These are phyloP conservation scores for Nomada ruficornis DNA, from an alignment of 2,888 invertebrate genomes.

Conservation along the genomic window DNA sequence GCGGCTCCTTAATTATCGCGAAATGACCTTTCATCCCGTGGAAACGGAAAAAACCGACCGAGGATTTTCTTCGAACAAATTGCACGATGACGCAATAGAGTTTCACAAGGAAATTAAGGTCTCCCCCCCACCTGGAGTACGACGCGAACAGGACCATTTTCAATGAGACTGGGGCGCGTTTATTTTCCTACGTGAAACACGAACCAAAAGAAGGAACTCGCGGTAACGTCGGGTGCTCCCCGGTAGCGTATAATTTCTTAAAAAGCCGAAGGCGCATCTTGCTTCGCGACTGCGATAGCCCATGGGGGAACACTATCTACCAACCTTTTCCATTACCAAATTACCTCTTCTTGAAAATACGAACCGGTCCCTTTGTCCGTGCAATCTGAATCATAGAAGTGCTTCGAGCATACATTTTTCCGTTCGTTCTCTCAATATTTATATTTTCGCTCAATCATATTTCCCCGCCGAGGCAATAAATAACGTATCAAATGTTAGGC, in stretches of 20 bases:
- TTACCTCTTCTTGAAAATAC: slow-evolving; percentile 69
- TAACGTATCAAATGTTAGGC: background rate
- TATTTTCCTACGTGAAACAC: slow-evolving; percentile 3
- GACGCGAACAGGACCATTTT: background rate
- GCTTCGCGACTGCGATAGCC: slow-evolving; percentile 30
- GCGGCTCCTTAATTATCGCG: slow-evolving; percentile 38
- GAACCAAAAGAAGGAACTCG: slow-evolving; percentile 5
- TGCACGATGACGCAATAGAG: slow-evolving; percentile 3
- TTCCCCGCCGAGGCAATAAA: background rate
- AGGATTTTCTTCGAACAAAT: slow-evolving; percentile 23
- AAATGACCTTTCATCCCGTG: slow-evolving; percentile 14
- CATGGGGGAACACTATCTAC: slow-evolving; percentile 45
- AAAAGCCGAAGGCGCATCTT: slow-evolving; percentile 64
- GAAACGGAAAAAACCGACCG: background rate
- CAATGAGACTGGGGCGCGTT: too few relatives aligned
- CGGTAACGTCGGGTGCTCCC: slow-evolving; percentile 51
- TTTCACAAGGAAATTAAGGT: background rate
- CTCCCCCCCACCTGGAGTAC: background rate
- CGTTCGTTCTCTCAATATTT: background rate
- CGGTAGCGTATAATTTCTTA: slow-evolving; percentile 70
- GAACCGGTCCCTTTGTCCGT: background rate
- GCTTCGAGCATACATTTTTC: slow-evolving; percentile 18
- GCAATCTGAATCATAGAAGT: slow-evolving; percentile 36
- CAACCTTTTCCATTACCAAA: slow-evolving; percentile 76
- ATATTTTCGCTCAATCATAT: slow-evolving; percentile 12